Evolutionary conservation across 2,888 invertebrate species (phyloP).

Genomic region (Sarcophaga carnaria): DNA sequence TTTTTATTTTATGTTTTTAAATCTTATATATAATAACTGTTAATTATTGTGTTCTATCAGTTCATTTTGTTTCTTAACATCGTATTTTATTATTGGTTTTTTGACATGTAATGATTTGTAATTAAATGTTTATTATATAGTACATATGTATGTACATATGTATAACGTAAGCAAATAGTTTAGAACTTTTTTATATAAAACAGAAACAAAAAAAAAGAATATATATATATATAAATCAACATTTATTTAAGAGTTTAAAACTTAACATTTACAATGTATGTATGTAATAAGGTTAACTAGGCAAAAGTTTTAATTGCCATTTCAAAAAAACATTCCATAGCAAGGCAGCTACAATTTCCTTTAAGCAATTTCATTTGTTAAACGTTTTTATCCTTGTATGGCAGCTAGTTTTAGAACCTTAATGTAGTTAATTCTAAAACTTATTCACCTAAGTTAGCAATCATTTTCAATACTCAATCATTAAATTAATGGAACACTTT

Average conservation of each 20-base stretch:
- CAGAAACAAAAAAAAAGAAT: background rate
- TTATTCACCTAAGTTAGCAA: too few species aligned
- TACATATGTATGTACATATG: conserved; percentile 10
- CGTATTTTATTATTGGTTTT: conserved; percentile 1
- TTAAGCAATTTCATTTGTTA: too few species aligned
- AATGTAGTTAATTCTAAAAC: too few species aligned
- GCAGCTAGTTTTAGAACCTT: too few species aligned
- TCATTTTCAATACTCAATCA: too few species aligned
- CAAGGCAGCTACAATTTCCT: background rate
- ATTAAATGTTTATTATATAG: conserved; percentile 56
- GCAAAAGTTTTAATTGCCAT: conserved; percentile 21
- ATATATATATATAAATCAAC: conserved; percentile 11
- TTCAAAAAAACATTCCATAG: conserved; percentile 27
- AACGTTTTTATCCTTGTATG: too few species aligned
- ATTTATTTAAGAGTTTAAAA: conserved; percentile 46
- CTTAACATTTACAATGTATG: background rate
- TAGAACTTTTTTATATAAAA: conserved; percentile 56
- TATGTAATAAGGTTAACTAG: conserved; percentile 39
- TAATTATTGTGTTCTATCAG: conserved; percentile 11
- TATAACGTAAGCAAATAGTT: conserved; percentile 45
- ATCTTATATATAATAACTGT: conserved; percentile 11
- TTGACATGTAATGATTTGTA: conserved; percentile 31
- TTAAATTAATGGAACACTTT: too few species aligned
- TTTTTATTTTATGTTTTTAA: conserved; percentile 22
- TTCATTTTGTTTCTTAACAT: background rate